These are phyloP conservation scores for Anser brachyrhynchus DNA, from an alignment of 2,113 vertebrate species.

Conservation along the genomic window DNA sequence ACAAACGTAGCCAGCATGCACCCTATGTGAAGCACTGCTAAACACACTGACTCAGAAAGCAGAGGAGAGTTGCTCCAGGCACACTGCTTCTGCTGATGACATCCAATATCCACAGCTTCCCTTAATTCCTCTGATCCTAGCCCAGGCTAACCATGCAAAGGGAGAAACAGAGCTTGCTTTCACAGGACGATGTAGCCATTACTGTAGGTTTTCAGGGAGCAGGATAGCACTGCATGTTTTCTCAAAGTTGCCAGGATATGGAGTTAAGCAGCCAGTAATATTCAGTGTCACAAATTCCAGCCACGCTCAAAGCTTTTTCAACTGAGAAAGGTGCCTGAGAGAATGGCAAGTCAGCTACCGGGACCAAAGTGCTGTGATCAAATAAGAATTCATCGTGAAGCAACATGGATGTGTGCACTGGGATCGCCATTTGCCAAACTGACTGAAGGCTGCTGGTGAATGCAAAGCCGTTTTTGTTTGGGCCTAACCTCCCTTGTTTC, in stretches of 20 bases:
- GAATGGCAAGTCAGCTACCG: neutral
- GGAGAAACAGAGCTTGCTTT: constrained; percentile 4
- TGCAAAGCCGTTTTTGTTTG: neutral
- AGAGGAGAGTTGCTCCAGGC: neutral
- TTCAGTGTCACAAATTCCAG: neutral
- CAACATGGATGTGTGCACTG: neutral
- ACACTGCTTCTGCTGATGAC: neutral
- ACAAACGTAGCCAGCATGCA: neutral
- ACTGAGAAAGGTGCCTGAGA: neutral
- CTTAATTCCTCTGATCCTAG: neutral
- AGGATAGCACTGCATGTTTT: neutral
- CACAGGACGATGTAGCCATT: neutral
- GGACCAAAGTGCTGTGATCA: neutral
- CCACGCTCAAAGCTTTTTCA: neutral
- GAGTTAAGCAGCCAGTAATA: neutral
- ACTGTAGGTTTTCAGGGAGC: neutral
- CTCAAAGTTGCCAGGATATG: neutral
- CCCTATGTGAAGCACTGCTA: neutral
- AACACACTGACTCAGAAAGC: neutral
- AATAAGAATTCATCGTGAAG: neutral
- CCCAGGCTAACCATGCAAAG: neutral
- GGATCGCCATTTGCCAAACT: neutral
- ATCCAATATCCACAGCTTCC: neutral
- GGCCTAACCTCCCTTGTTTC: neutral
- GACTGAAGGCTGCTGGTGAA: fast-evolving